phyloP scores from a whole-genome alignment of 2,113 vertebrate species.

The Rhineura floridana region DNA sequence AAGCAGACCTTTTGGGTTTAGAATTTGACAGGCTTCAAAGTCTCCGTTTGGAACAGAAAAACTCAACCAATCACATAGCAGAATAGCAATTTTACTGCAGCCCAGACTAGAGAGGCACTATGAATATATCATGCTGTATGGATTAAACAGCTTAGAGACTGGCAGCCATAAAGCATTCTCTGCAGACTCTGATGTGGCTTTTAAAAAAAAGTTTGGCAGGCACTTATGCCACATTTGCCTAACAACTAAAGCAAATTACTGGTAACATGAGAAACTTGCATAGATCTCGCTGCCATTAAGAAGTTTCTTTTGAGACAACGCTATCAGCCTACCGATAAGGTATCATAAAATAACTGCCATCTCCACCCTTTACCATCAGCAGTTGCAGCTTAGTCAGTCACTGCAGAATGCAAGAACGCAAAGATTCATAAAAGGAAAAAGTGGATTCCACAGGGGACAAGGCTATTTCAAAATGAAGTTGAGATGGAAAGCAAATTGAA shows the following conservation, averaged over 20 bases:
- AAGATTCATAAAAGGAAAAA: slow-evolving; percentile 48
- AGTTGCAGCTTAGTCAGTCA: slow-evolving; percentile 33
- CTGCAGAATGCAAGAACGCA: slow-evolving; percentile 43
- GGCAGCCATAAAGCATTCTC: slow-evolving; percentile 1
- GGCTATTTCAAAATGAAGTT: slow-evolving; percentile 2
- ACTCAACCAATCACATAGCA: slow-evolving; percentile 19
- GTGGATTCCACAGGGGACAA: slow-evolving; percentile 46
- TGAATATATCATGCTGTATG: not conserved
- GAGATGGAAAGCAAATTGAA: slow-evolving; percentile 33
- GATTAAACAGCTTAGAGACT: slow-evolving; percentile 36
- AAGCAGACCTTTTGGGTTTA: slow-evolving; percentile 53
- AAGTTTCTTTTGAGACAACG: slow-evolving; percentile 20
- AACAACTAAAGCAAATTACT: slow-evolving; percentile 27
- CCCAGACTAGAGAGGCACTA: not conserved
- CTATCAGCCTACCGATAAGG: slow-evolving; percentile 58
- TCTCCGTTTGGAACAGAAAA: slow-evolving; percentile 25
- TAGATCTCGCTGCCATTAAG: slow-evolving; percentile 28
- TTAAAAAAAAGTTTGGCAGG: not conserved
- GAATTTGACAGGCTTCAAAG: slow-evolving; percentile 46
- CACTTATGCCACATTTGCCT: not conserved
- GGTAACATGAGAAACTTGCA: slow-evolving; percentile 51
- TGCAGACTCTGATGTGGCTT: not conserved
- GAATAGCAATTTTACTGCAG: not conserved
- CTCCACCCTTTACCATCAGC: slow-evolving; percentile 51
- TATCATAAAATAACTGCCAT: slow-evolving; percentile 53